Evolutionary conservation across 2,888 invertebrate species (phyloP).

Genomic region (Drosophila mimica): DNA sequence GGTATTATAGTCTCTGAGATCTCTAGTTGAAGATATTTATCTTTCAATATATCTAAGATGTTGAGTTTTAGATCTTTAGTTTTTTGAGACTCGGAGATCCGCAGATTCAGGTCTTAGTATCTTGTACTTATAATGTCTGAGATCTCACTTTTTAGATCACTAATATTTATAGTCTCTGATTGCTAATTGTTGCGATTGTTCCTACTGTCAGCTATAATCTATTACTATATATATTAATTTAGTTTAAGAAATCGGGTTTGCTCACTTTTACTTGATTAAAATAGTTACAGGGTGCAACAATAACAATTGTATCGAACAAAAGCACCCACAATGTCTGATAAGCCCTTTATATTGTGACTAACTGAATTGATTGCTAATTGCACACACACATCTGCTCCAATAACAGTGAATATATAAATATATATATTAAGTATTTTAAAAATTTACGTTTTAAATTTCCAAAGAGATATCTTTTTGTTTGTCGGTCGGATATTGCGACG

Average conservation of each 20-base stretch:
- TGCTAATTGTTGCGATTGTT: neutral
- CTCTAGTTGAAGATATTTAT: neutral
- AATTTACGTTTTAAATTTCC: slow-evolving; percentile 5
- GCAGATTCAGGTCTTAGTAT: too few species aligned
- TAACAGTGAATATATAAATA: slow-evolving; percentile 17
- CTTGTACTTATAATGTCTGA: too few species aligned
- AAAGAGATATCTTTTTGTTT: neutral
- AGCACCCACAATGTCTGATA: slow-evolving; percentile 37
- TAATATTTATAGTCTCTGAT: neutral
- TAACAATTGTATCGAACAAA: slow-evolving; percentile 4
- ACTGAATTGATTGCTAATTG: slow-evolving; percentile 44
- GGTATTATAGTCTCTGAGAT: neutral
- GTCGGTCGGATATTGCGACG: slow-evolving; percentile 3
- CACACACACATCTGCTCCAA: slow-evolving; percentile 3
- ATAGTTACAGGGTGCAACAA: slow-evolving; percentile 4
- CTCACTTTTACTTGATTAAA: neutral
- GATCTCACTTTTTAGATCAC: neutral
- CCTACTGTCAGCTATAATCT: neutral
- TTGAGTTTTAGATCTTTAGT: neutral
- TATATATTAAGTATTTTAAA: neutral
- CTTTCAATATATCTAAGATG: neutral
- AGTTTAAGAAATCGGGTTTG: too few species aligned
- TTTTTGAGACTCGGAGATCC: neutral
- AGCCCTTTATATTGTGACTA: slow-evolving; percentile 52
- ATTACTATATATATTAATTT: neutral